Evolutionary conservation across 2,113 vertebrate genomes (phyloP).

Genomic region (Otolemur garnettii): DNA sequence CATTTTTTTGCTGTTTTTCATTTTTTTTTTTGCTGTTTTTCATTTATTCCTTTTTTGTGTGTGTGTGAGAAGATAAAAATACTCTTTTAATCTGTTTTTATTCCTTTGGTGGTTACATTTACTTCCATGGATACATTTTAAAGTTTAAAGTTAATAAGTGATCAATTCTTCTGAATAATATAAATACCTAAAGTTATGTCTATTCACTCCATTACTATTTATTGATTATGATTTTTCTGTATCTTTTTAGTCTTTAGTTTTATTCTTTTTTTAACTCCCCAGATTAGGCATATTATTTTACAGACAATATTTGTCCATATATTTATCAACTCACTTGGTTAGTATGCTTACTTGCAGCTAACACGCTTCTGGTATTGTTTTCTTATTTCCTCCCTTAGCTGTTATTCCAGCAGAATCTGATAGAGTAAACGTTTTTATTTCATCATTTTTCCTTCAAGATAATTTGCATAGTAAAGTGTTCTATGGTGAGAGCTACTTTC

Average conservation of each 20-base stretch:
- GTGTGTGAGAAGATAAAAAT: background rate
- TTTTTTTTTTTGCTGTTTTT: no score
- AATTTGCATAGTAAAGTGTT: background rate
- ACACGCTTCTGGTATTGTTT: background rate
- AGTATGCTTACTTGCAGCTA: background rate
- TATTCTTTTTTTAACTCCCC: background rate
- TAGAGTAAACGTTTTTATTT: background rate
- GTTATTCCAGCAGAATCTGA: background rate
- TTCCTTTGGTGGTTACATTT: background rate
- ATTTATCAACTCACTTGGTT: background rate
- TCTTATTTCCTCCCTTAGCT: background rate
- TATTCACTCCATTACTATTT: background rate
- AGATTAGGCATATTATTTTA: background rate
- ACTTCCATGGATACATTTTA: background rate
- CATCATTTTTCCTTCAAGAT: background rate
- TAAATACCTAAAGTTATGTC: background rate
- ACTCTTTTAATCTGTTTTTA: background rate
- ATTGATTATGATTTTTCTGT: background rate
- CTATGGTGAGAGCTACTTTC: background rate
- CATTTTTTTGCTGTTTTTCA: background rate
- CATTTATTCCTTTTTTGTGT: no score
- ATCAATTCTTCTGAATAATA: background rate
- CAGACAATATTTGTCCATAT: background rate
- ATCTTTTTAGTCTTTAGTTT: background rate
- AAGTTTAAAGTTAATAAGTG: background rate